A percentile compares a stretch with the other conserved stretches of the same genome.
These are phyloP conservation scores for Calliopum simillimum DNA, from an alignment of 2,888 invertebrate species.

Conservation along the genomic window DNA sequence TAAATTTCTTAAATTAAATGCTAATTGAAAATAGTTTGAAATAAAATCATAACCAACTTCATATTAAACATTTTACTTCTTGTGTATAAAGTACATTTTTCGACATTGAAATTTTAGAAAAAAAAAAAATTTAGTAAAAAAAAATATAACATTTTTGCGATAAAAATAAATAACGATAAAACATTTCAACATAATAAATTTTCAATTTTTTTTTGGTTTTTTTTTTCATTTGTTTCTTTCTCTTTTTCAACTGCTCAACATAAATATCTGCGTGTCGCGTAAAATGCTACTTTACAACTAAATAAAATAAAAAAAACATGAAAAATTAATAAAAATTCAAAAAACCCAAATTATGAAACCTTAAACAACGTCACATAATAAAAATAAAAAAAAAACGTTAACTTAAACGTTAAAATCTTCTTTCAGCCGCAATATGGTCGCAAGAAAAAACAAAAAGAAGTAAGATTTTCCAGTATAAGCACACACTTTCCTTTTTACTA, in stretches of 20 bases:
- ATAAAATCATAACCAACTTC: too few relatives aligned
- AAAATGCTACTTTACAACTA: neutral
- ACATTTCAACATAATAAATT: constrained; percentile 49
- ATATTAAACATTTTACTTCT: too few relatives aligned
- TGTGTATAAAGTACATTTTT: too few relatives aligned
- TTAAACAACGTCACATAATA: constrained; percentile 6
- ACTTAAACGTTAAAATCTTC: constrained; percentile 58
- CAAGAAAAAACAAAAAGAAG: constrained; percentile 98
- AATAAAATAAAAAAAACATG: constrained; percentile 37
- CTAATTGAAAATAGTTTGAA: too few relatives aligned
- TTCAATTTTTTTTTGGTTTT: constrained; percentile 46
- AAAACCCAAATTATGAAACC: constrained; percentile 37
- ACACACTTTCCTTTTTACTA: constrained; percentile 38
- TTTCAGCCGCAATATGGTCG: constrained; percentile 81
- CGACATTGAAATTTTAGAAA: too few relatives aligned
- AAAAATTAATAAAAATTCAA: too few relatives aligned
- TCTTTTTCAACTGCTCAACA: constrained; percentile 23
- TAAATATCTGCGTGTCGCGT: constrained; percentile 14
- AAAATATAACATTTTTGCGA: constrained; percentile 7
- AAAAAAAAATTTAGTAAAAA: too few relatives aligned
- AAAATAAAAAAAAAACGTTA: constrained; percentile 24
- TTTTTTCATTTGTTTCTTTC: constrained; percentile 36
- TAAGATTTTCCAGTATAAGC: constrained; percentile 76
- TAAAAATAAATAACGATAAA: constrained; percentile 19
- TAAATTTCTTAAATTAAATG: neutral